Conservation (phyloP, 2,797 vertebrate species). For the Neoniphon sammara region DNA sequence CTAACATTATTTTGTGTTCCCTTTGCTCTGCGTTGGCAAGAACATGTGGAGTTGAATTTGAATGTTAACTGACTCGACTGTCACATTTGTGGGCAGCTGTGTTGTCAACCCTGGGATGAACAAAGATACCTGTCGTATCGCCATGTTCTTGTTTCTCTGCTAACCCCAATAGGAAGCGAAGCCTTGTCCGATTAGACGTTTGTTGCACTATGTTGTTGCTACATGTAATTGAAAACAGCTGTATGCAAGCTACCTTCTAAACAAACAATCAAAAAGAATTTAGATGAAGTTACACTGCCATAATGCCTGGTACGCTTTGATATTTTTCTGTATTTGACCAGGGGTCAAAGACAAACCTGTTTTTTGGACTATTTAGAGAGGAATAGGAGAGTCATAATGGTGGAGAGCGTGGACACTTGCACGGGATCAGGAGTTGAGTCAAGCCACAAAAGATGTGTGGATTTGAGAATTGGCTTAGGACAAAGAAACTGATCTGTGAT, state of each 20-base stretch:
- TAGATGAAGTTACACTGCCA: conserved; percentile 7
- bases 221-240: conserved; percentile 21
- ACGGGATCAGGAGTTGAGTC: not conserved
- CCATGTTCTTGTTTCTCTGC: conserved; percentile 52
- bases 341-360: conserved; percentile 15
- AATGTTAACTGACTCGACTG: conserved; percentile 71
- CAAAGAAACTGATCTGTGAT: not conserved
- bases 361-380: not conserved
- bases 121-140: conserved; percentile 80
- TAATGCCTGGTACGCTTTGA: conserved; percentile 33
- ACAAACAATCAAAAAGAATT: not conserved
- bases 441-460: not conserved
- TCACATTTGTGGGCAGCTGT: conserved; percentile 68
- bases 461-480: not conserved
- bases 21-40: conserved; percentile 22
- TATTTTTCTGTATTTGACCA: conserved; percentile 12
- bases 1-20: conserved; percentile 14
- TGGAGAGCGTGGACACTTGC: not conserved
- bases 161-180: conserved; percentile 76
- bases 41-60: conserved; percentile 50
- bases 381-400: not conserved
- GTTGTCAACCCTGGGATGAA: conserved; percentile 65
- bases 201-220: conserved; percentile 51
- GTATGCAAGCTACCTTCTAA: conserved; percentile 49
- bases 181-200: conserved; percentile 66